phyloP scores from a whole-genome alignment of 2,888 invertebrate species.

The Chaetogeoica ovagalla region DNA sequence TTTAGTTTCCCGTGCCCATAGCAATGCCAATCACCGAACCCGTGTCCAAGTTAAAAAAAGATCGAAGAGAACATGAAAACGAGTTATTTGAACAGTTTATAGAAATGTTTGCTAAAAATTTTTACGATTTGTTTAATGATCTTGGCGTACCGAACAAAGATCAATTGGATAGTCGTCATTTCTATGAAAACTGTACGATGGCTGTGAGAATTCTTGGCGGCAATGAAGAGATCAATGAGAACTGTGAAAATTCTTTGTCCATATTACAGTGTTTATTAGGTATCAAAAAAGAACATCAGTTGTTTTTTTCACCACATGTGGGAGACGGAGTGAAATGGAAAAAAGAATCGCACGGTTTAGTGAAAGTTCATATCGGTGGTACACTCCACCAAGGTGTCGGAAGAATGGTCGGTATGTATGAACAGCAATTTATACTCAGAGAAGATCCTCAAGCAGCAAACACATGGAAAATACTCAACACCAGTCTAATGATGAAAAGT shows the following conservation, averaged over 20 bases:
- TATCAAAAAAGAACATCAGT: constrained; percentile 37
- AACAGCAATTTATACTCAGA: constrained; percentile 42
- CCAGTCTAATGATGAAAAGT: constrained; percentile 46
- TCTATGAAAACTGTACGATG: constrained; percentile 46
- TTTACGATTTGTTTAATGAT: constrained; percentile 41
- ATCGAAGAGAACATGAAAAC: constrained; percentile 26
- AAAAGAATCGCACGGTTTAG: constrained; percentile 40
- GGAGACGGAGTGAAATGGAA: constrained; percentile 45
- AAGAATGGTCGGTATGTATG: constrained; percentile 47
- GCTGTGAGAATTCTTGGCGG: constrained; percentile 37
- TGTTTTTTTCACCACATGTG: constrained; percentile 43
- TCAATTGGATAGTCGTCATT: constrained; percentile 39
- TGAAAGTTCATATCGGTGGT: constrained; percentile 47
- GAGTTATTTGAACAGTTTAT: constrained; percentile 44
- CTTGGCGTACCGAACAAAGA: constrained; percentile 33
- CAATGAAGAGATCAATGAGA: constrained; percentile 32
- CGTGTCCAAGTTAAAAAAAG: not conserved
- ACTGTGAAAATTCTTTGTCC: constrained; percentile 12
- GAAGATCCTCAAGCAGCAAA: constrained; percentile 49
- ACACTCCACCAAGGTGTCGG: constrained; percentile 45
- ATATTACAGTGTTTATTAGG: constrained; percentile 16
- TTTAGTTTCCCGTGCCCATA: not conserved
- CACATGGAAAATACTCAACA: constrained; percentile 43
- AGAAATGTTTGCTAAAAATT: constrained; percentile 47
- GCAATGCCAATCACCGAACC: not conserved